These are phyloP conservation scores for Coelopa frigida DNA, from an alignment of 1,140 invertebrate species.

Conservation along the genomic window DNA sequence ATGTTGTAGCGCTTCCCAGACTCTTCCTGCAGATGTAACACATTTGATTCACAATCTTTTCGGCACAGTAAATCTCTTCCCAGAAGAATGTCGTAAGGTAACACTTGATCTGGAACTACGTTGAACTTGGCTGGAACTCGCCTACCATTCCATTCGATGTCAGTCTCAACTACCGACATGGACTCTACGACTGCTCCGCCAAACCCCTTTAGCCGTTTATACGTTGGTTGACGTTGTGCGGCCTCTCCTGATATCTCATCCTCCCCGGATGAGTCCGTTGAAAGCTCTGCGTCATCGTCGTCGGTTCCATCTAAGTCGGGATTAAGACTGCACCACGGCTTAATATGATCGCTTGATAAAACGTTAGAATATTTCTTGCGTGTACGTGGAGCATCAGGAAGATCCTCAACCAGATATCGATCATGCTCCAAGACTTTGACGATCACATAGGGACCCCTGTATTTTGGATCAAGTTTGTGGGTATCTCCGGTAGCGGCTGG, in stretches of 20 bases:
- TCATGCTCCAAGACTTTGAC: slow-evolving; percentile 10
- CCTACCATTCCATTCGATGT: not conserved
- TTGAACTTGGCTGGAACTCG: not conserved
- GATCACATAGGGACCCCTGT: slow-evolving; percentile 7
- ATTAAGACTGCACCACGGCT: slow-evolving; percentile 10
- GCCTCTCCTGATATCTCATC: slow-evolving; percentile 8
- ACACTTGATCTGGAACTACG: not conserved
- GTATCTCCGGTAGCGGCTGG: slow-evolving; percentile 1
- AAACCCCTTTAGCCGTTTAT: not conserved
- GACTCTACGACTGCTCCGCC: not conserved
- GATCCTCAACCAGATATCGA: slow-evolving; percentile 18
- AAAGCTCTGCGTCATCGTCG: too few relatives aligned
- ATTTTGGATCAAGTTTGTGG: slow-evolving; percentile 7
- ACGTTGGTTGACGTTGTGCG: not conserved
- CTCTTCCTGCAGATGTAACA: too few relatives aligned
- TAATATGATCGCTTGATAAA: slow-evolving; percentile 14
- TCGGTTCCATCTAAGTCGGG: slow-evolving; percentile 10
- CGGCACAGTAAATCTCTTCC: not conserved
- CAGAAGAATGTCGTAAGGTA: not conserved
- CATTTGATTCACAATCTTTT: not conserved
- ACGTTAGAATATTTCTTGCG: slow-evolving; percentile 2
- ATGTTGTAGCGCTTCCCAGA: too few relatives aligned
- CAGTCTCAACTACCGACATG: not conserved
- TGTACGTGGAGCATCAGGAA: slow-evolving; percentile 12
- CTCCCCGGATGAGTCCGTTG: not conserved